Base-by-base conservation (phyloP, 2,888 invertebrate species). In the Lypha dubia region DNA sequence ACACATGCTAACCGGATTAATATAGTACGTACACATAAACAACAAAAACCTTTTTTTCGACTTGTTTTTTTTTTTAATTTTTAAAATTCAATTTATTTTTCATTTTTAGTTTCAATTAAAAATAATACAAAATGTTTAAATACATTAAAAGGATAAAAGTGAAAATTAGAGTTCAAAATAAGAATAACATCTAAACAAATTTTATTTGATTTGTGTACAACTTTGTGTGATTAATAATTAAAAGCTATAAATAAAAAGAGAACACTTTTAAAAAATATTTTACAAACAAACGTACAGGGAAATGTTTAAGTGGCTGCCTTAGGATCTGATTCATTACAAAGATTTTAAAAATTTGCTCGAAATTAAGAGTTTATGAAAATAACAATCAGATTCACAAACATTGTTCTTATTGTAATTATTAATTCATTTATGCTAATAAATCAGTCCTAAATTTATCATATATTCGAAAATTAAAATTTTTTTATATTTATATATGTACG, bases 381-480 rank as follows among this genome's bases (percentile, higher is more conserved):
- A 28, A n/a, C 11, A 38, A 60, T 32, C 20, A 35, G 13, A 28
- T n/a, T n/a, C 13, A 7, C n/a, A 56, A 28, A 63, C 41, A 41
- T 38, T 46, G 24, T 20, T 44, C 32, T 73, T 35, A 22, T 13
- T 74, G 51, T 49, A 51, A 8, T 17, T n/a, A n/a, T n/a, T 46
- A 46, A 63, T 32, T 58, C 20, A 35, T 51, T 51, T 22, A 38
- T 68, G n/a, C n/a, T 53, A 53, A 41, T 24, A 68, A 53, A 53
- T 68, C 53, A 68, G 68, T 68, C 53, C 53, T 15, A 32, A 46
- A 71, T 73, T n/a, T 35, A 22, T 71, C 28, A 73, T 11, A 24
- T 46, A 67, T 58, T 76, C 35, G 9, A n/a, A 56, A 67, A 58
- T 22, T 56, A 35, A 44, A 44, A 76, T 20, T 17, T 46, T 24